Percentiles rank a stretch among this genome's conserved stretches.
Evolutionary conservation across 2,888 invertebrate species (phyloP).

Genomic region (Peribatodes rhomboidaria): DNA sequence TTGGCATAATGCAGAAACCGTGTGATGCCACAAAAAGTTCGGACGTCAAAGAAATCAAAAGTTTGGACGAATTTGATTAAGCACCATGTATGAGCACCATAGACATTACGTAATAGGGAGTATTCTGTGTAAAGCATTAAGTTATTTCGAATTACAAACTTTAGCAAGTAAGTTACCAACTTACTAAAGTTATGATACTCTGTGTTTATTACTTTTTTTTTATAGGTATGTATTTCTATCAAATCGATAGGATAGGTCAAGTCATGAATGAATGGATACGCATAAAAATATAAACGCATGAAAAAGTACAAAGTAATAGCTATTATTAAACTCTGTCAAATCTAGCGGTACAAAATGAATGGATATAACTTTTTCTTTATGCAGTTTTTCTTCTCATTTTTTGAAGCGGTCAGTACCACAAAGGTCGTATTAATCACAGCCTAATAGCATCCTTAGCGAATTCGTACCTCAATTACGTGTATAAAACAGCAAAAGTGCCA

Average conservation of each 20-base stretch:
- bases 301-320: no score
- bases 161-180: no score
- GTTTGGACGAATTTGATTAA: background rate
- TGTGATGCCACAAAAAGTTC: background rate
- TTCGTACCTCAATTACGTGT: slow-evolving; percentile 80
- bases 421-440: slow-evolving; percentile 69
- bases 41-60: background rate
- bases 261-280: no score
- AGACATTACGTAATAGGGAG: no score
- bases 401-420: slow-evolving; percentile 52
- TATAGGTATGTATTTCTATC: no score
- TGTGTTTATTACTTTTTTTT: no score
- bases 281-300: no score
- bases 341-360: background rate
- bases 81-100: background rate
- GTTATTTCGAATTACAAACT: no score
- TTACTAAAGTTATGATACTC: no score
- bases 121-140: no score
- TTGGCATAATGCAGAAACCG: slow-evolving; percentile 19
- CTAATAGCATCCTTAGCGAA: slow-evolving; percentile 85
- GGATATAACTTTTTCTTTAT: slow-evolving; percentile 7
- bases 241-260: no score
- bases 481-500: slow-evolving; percentile 75
- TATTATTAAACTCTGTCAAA: background rate
- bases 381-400: slow-evolving; percentile 50